Conservation (phyloP, 2,113 vertebrate species). For the Gallinago paraguaiae region DNA sequence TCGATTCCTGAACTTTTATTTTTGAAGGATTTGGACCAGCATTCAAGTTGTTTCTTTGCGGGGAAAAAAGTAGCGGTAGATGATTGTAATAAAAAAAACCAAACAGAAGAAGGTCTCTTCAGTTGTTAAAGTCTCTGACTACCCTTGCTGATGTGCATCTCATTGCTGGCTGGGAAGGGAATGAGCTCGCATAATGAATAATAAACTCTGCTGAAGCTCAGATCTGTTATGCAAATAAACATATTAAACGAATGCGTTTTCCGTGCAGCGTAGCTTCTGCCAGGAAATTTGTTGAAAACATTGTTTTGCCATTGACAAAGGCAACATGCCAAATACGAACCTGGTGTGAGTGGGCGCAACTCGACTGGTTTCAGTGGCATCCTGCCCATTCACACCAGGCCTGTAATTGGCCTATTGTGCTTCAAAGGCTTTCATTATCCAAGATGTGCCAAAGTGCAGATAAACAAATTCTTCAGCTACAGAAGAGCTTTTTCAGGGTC, state of each 20-base stretch:
- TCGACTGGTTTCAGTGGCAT: not conserved
- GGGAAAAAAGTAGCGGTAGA: not conserved
- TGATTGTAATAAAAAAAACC: not conserved
- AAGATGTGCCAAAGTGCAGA: constrained; percentile 55
- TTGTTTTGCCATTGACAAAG: constrained; percentile 43
- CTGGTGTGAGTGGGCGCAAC: not conserved
- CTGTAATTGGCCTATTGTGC: constrained; percentile 44
- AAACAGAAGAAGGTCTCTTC: not conserved
- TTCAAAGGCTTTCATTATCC: constrained; percentile 64
- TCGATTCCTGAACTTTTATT: not conserved
- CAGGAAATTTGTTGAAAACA: constrained; percentile 43
- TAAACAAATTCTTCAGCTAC: constrained; percentile 61
- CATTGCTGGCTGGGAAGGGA: not conserved
- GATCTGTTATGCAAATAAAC: constrained; percentile 57
- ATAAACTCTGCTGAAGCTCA: not conserved
- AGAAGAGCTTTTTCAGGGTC: constrained; percentile 68
- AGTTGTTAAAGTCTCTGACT: not conserved
- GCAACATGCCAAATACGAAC: constrained; percentile 12
- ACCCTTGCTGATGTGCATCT: not conserved
- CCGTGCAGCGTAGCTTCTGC: not conserved
- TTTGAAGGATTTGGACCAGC: not conserved
- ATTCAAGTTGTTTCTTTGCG: not conserved
- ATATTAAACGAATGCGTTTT: constrained; percentile 42
- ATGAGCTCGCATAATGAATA: constrained; percentile 6
- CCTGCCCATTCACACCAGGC: constrained; percentile 40